Base-by-base conservation (phyloP, 2,888 invertebrate species). In the Pterostichus madidus region DNA sequence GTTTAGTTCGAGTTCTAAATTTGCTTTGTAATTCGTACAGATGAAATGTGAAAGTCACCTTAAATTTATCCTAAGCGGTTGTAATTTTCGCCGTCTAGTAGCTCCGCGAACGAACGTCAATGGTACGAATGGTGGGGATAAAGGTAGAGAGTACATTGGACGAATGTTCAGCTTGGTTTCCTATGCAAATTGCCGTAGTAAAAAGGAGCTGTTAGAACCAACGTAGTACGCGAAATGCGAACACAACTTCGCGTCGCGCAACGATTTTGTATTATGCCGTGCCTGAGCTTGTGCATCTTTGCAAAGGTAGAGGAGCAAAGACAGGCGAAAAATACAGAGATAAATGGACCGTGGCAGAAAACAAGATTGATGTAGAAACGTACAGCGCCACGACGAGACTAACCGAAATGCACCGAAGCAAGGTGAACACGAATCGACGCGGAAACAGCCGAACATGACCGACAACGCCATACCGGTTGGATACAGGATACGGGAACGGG, bases 291-390 rank as follows among this genome's bases (percentile, higher is more conserved):
- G 56, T 56, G 56, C 56, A 56, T 56, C 56, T 56, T 17, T 17
- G 56, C 56, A 56, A 64, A 64, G 24, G 71, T 71, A 71, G 44
- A 84, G 83, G 76, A 84, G 85, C 85, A 86, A 85, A 86, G 86
- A 87, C 87, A 88, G 87, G 87, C 87, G 88, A 88, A 89, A 89
- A 89, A 89, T 89, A 89, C 88, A 87, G 88, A 89, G 89, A 89
- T 89, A 89, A 89, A 89, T 89, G 89, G 89, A 88, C 87, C 88
- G 87, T 88, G 89, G 88, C 89, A 88, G 87, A 87, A 86, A 88
- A 87, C 88, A 89, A 89, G 89, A 89, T 89, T 89, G 89, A 89
- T 89, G 89, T 87, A 86, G 86, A 49, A 52, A 80, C 68, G 80
- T 68, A 80, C 11, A 80, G 53, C 52, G 86, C 83, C 84, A 84